Evolutionary conservation across 2,888 invertebrate genomes (phyloP).

Genomic region (Eutolmus rufibarbis): DNA sequence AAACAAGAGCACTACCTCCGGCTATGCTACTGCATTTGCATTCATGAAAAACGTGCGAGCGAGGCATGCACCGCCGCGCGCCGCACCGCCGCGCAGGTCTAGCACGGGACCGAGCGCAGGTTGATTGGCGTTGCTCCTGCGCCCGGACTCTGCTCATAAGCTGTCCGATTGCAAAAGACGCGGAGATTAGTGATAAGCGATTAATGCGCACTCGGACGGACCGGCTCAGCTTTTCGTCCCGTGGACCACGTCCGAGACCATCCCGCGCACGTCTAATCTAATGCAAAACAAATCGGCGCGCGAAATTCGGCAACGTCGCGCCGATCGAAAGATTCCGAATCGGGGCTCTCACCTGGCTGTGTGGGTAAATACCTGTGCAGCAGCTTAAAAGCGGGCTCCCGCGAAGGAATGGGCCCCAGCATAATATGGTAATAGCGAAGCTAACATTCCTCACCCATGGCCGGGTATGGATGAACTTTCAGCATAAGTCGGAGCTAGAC

Average conservation of each 20-base stretch:
- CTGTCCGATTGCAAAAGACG: slow-evolving; percentile 9
- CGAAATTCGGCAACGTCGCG: slow-evolving; percentile 36
- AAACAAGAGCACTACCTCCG: slow-evolving; percentile 51
- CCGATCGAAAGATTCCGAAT: not conserved
- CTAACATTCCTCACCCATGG: slow-evolving; percentile 38
- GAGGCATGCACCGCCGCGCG: not conserved
- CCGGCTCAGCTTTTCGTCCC: not conserved
- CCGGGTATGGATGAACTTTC: slow-evolving; percentile 32
- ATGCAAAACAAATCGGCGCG: not conserved
- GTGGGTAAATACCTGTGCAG: slow-evolving; percentile 18
- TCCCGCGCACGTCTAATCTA: not conserved
- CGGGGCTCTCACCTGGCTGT: not conserved
- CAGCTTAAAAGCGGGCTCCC: not conserved
- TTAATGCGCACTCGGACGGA: not conserved
- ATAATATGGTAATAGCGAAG: slow-evolving; percentile 46
- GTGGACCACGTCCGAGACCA: not conserved
- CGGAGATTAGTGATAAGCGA: slow-evolving; percentile 15
- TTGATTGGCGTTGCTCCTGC: not conserved
- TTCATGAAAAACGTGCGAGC: slow-evolving; percentile 35
- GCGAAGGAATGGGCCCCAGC: slow-evolving; percentile 28
- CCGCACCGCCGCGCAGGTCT: not conserved
- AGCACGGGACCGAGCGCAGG: not conserved
- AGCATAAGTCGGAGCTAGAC: slow-evolving; percentile 3
- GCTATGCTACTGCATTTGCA: slow-evolving; percentile 51
- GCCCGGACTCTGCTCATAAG: not conserved